Base-by-base conservation (phyloP, 2,113 vertebrate species). In the Chamaetylas fuelleborni region DNA sequence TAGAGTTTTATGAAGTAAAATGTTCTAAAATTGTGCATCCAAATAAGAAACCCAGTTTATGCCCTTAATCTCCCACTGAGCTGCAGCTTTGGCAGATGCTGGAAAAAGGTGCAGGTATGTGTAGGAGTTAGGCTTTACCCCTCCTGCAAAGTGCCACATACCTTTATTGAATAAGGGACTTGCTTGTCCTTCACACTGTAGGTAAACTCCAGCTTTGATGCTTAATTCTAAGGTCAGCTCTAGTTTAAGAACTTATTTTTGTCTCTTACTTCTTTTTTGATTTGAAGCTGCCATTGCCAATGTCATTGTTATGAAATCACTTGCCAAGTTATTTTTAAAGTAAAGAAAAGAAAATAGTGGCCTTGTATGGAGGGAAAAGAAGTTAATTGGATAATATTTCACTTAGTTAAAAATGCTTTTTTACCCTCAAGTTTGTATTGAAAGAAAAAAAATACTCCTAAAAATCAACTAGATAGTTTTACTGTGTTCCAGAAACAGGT, bases 161-260 rank as follows among this genome's bases (percentile, higher is more conserved):
- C 31, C 33, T 87, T 26, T 82, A 43, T 81, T 28, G 47, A 81
- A 28, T 42, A 57, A 76, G 11, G 33, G 38, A 18, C 23, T 84
- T 81, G 24, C 31, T 67, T 62, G 19, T 64, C 51, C 53, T 24
- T 87, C 72, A 53, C 45, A 16, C 16, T 38, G 31, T 24, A 29
- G 36, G 57, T 51, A 45, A 64, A 79, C 65, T 92, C 45, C 53
- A 69, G 81, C 56, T 96, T 93, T 90, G 76, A 19, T 50, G 25
- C 43, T 73, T 90, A 88, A 62, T 77, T 93, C 88, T 81, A 74
- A 84, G 57, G 58, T 81, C 83, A 91, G 28, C 16, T 88, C 48
- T 67, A 54, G 79, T 92, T 81, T 57, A 79, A 43, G 34, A 86
- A 67, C 53, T 64, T 61, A 71, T 60, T 96, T 94, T 93, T 93